Base-by-base conservation (phyloP, 1,140 invertebrate genomes). In the Leptinotarsa undecemlineata region DNA sequence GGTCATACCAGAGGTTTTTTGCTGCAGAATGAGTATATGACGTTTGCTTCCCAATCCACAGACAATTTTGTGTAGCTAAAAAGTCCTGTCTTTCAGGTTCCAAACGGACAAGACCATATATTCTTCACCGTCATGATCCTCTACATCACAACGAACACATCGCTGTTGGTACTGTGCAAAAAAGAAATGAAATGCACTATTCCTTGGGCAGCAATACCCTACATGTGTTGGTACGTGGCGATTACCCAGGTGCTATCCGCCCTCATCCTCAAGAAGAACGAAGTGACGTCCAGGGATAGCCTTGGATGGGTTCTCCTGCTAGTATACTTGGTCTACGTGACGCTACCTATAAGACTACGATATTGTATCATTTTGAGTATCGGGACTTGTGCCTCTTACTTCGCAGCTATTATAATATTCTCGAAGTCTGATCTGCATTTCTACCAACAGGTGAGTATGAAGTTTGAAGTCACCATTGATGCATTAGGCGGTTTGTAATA, bases 311-410 rank as follows among this genome's bases (percentile, higher is more conserved):
- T 92, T 19, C 85, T 95, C 61, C 85, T 96, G n/a, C 84, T 95
- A 67, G 91, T 94, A 75, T 97, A 95, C 81, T 88, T 95, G n/a
- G 90, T 94, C n/a, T 92, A 94, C 83, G 92, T 94, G 48, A 92
- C 94, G 1, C 83, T 96, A 74, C 95, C 95, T 0, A 86, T 96
- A 62, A 88, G 91, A 23, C 82, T 94, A 2, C 85, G 88, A 11
- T 89, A 92, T 72, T 92, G 91, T 81, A 79, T 90, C 17, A 70
- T 89, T 81, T 84, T 93, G 26, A 89, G 90, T 3, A 73, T 90
- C 13, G 87, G 87, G 17, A 90, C 89, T 0, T 90, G 88, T 72
- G 84, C 87, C 3, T 85, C 88, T 15, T 91, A 93, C 78, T 82
- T 92, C 33, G 84, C 88, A 21, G 85, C 88, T 5, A 86, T 91